Percentiles rank a stretch among this genome's conserved stretches.
phyloP scores from a whole-genome alignment of 2,113 vertebrate species.

The Notothenia rossii region DNA sequence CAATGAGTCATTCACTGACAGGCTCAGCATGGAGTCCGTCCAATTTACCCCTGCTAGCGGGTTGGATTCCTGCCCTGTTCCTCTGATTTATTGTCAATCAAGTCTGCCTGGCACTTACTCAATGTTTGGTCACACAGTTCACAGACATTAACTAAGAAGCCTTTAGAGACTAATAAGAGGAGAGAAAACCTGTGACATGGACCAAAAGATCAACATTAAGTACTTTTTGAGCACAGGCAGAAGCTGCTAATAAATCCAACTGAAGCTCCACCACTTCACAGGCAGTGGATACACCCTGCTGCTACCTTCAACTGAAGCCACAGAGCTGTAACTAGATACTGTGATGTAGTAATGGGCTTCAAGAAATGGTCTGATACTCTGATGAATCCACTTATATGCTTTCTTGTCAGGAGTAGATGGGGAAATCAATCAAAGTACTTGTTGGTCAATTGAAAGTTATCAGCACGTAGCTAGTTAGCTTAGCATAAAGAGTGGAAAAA shows the following conservation, averaged over 20 bases:
- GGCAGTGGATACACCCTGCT: background rate
- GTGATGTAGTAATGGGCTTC: background rate
- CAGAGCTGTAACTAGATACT: background rate
- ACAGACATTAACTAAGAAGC: background rate
- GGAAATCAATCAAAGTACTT: background rate
- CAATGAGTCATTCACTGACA: background rate
- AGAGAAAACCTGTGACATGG: background rate
- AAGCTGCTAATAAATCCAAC: background rate
- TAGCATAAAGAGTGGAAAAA: background rate
- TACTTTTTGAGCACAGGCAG: background rate
- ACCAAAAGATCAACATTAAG: background rate
- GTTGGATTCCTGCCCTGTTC: constrained; percentile 1
- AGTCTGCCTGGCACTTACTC: background rate
- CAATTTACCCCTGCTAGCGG: background rate
- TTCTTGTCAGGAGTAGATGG: background rate
- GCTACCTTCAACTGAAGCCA: too few species aligned
- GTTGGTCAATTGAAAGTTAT: background rate
- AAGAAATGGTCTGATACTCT: background rate
- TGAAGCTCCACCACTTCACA: background rate
- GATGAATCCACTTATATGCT: background rate
- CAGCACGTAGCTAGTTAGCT: background rate
- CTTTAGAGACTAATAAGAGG: background rate
- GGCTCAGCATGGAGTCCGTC: background rate
- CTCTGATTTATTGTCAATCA: constrained; percentile 22
- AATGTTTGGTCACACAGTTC: background rate